Evolutionary conservation across 2,888 invertebrate species (phyloP).

Genomic region (Eumerus sabulonum): DNA sequence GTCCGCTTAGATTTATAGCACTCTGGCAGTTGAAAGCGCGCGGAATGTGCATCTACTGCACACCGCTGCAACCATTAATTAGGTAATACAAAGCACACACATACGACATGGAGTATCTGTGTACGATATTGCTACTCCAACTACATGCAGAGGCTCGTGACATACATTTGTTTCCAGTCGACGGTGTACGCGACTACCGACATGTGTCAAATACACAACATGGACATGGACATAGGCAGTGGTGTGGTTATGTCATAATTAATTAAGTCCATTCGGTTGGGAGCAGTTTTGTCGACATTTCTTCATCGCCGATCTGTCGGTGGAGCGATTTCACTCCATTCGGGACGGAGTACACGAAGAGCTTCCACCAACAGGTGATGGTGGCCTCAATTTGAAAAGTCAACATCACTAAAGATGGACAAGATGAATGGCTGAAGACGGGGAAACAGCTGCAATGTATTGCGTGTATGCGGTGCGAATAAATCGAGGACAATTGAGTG

Average conservation of each 20-base stretch:
- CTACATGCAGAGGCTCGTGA: slow-evolving; percentile 31
- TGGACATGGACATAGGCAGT: slow-evolving; percentile 40
- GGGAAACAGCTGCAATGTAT: slow-evolving; percentile 25
- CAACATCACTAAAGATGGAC: slow-evolving; percentile 40
- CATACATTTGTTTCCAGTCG: slow-evolving; percentile 44
- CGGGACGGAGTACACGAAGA: neutral
- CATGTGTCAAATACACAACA: slow-evolving; percentile 63
- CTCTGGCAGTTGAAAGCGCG: slow-evolving; percentile 51
- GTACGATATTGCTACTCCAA: neutral
- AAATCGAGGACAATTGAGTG: slow-evolving; percentile 73
- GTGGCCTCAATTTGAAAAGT: slow-evolving; percentile 46
- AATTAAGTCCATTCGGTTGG: slow-evolving; percentile 60
- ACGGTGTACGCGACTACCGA: slow-evolving; percentile 22
- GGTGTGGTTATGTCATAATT: slow-evolving; percentile 64
- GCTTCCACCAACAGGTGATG: slow-evolving; percentile 37
- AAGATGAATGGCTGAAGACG: neutral
- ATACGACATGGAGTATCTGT: no score
- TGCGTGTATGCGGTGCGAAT: slow-evolving; percentile 6
- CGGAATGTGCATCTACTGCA: slow-evolving; percentile 61
- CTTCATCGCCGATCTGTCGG: slow-evolving; percentile 14
- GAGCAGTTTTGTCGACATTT: slow-evolving; percentile 47
- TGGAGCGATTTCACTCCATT: neutral
- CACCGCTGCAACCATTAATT: slow-evolving; percentile 42
- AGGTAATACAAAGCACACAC: slow-evolving; percentile 39
- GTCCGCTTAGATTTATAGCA: slow-evolving; percentile 63